Evolutionary conservation across 2,113 vertebrate genomes (phyloP), one percentile per base, ranked within the genome.

Genomic region (Boleophthalmus pectinirostris): DNA sequence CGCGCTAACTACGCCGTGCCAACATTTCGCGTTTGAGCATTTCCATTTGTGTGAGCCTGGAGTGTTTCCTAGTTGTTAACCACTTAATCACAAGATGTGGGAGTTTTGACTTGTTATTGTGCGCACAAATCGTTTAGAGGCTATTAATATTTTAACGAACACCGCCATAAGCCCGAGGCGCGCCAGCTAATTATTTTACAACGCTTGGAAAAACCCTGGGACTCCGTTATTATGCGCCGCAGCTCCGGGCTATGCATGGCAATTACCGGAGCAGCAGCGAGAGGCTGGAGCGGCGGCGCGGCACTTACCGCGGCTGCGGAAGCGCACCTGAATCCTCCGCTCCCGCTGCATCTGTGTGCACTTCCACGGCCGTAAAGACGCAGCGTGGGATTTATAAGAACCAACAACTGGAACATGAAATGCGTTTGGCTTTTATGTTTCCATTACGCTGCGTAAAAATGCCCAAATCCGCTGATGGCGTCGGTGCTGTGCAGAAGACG

Each of bases 101-200:
- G 88, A 83, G 84, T 91, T 90, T 89, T 86, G 86, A 89, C 86
- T 88, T 87, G 89, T 91, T 91, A 91, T 91, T 91, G 85, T 84
- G 87, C 88, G 82, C 86, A 81, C 82, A 88, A 91, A 92, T 91
- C 90, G 89, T 92, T 92, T 91, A 91, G 87, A 91, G 89, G 88
- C 91, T 92, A 91, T 91, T 91, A 90, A 91, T 91, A 92, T 91
- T 92, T 91, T 90, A 91, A 90, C 83, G 90, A 89, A 90, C 91
- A 82, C 80, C 89, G 87, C 88, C 76, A 81, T 79, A 86, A 85
- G 88, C 92, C 89, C 86, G 80, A 88, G 92, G 93, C 93, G 79
- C 81, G 81, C 51, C 85, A 90, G 85, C 90, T 93, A 92, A 92
- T 94, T 93, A 93, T 93, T 92, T 92, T 90, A 89, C 88, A 92